phyloP scores from a whole-genome alignment of 2,888 invertebrate genomes.

The Drosophila anceps region DNA sequence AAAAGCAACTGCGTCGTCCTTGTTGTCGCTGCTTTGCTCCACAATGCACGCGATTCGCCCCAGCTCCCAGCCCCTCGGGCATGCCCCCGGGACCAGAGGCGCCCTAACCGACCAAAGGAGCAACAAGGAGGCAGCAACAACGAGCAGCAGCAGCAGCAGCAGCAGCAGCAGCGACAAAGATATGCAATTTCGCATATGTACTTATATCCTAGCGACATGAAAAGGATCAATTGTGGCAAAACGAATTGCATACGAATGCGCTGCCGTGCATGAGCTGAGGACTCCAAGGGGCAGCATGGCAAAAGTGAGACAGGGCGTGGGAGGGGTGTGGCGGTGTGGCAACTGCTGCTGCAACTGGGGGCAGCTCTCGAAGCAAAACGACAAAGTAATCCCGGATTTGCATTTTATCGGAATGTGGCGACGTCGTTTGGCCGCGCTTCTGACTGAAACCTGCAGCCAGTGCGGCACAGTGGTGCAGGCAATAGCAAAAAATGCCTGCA shows the following conservation, averaged over 20 bases:
- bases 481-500: neutral
- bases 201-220: conserved; percentile 82
- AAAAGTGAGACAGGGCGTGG: neutral
- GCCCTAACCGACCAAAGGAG: conserved; percentile 49
- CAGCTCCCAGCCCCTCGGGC: conserved; percentile 11
- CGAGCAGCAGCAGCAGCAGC: conserved; percentile 39
- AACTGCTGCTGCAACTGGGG: conserved; percentile 30
- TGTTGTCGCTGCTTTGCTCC: conserved; percentile 21
- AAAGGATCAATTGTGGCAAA: conserved; percentile 82
- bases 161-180: conserved; percentile 66
- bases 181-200: conserved; percentile 82
- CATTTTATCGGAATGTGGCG: conserved; percentile 81
- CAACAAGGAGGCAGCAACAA: conserved; percentile 34
- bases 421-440: conserved; percentile 49
- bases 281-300: neutral
- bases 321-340: neutral
- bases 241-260: conserved; percentile 81
- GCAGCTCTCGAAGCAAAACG: conserved; percentile 79
- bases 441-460: conserved; percentile 40
- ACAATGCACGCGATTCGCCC: conserved; percentile 51
- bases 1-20: conserved; percentile 24
- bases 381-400: conserved; percentile 82
- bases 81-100: conserved; percentile 20
- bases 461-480: conserved; percentile 39
- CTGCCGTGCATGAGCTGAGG: conserved; percentile 40